Base-by-base conservation (phyloP, 2,888 invertebrate species). In the Hoplodrina ambigua region DNA sequence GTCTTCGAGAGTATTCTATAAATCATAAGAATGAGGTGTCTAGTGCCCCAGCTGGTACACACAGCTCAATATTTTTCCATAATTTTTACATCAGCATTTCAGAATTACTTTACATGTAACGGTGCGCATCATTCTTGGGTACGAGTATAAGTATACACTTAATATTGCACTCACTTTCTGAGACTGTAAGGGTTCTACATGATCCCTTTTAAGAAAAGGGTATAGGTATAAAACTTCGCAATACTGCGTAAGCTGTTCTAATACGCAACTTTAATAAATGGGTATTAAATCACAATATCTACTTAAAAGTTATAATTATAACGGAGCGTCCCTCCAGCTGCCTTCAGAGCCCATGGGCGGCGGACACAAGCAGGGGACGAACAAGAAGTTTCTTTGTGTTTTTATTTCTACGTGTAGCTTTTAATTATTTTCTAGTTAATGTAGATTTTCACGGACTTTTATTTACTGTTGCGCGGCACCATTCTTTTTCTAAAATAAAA, bases 181-280 rank as follows among this genome's bases (percentile, higher is more conserved):
- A 49, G 44, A 54, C 20, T 37, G 15, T 17, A 19, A 20, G 19
- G 10, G 25, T 20, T 46, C 33, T 49, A 20, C 6, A 44, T 50
- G 50, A 75, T 69, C 41, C 37, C 57, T 53, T 74, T 61, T 46
- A 57, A 53, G 46, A 74, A 74, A 52, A 57, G 15, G 52, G 59
- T 73, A 65, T 54, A 25, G n/a, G n/a, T n/a, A n/a, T n/a, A 25
- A 57, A 53, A 20, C 33, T 57, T 61, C 33, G n/a, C 75, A 68
- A 75, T 68, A 30, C 33, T 44, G 20, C n/a, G 57, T 60, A 60
- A 56, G 55, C 46, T 30, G 20, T 15, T 44, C 15, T n/a, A 53
- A 19, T 30, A 41, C 20, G 37, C 37, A 30, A 30, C 46, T 30
- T 55, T 41, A 72, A 20, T 49, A 13, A 20, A 19, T 8, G 41